Evolutionary conservation across 1,140 invertebrate species (phyloP), one percentile per base, ranked within the genome.

Genomic region (Dreissena rostriformis): DNA sequence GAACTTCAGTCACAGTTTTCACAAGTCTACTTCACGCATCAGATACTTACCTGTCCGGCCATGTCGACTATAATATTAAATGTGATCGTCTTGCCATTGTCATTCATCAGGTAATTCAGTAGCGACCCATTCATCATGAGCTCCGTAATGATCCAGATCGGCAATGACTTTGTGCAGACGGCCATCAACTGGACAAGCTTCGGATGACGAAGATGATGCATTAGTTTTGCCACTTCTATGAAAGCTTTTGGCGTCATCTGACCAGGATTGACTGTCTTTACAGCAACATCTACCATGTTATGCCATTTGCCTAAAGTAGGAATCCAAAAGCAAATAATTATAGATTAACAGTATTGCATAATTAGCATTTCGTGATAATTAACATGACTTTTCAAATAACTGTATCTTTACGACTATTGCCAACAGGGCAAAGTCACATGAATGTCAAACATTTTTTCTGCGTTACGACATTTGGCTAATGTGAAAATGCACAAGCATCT

Each of bases 81-180:
- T 87, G 73, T 87, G 82, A 99, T 95, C 12, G 76, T 24, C 91
- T 96, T 97, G 14, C 97, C 97, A 61, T 94, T 94, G 90, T 97
- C 97, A 12, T 97, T 92, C 15, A 92, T 88, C 22, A 94, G 84
- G 82, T 90, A 94, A 91, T 99, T 98, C 63, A 99, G 94, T 22
- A 99, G 94, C 79, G 98, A 98, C 68, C 98, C 98, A 93, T 99
- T 98, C 92, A 98, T 97, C 98, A 99, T 99, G 49, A 99, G 94
- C 94, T 99, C 99, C 0, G 99, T 99, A 67, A 99, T 99, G 89
- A 99, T 99, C 92, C 99, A 99, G 91, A 99, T 99, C 0, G 99
- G 99, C 94, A 99, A 98, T 91, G 98, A 97, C 87, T 98, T 96
- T 12, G 98, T 99, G 92, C 99, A 99, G 15, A 99, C 99, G 19